phyloP scores from a whole-genome alignment of 2,113 vertebrate species.

The Hoplias malabaricus region DNA sequence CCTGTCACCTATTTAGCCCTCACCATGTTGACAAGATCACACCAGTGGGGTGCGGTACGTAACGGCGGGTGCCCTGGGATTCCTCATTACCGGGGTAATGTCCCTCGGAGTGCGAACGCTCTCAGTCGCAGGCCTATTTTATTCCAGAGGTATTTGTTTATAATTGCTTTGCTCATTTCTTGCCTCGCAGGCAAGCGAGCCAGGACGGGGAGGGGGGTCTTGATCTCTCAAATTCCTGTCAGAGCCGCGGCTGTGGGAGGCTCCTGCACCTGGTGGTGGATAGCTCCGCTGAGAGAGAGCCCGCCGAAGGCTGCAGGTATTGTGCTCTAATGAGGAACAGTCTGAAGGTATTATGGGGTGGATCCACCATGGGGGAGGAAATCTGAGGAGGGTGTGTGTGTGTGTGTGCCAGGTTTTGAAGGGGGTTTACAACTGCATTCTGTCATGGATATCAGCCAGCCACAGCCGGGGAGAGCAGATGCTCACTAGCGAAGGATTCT shows the following conservation, averaged over 20 bases:
- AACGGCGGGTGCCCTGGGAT: slow-evolving; percentile 29
- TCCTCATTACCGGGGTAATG: slow-evolving; percentile 52
- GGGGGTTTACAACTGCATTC: slow-evolving; percentile 41
- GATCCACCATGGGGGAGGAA: slow-evolving; percentile 37
- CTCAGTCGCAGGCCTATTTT: slow-evolving; percentile 30
- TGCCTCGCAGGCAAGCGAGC: slow-evolving; percentile 16
- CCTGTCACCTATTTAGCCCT: slow-evolving; percentile 50
- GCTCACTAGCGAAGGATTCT: slow-evolving; percentile 27
- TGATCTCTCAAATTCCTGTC: slow-evolving; percentile 34
- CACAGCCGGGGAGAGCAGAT: slow-evolving; percentile 40
- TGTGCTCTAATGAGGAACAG: slow-evolving; percentile 53
- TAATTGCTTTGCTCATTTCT: slow-evolving; percentile 39
- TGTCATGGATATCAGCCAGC: slow-evolving; percentile 44
- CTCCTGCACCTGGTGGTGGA: slow-evolving; percentile 43
- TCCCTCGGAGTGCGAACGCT: slow-evolving; percentile 18
- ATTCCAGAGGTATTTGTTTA: slow-evolving; percentile 43
- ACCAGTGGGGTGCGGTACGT: slow-evolving; percentile 38
- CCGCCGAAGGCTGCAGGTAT: slow-evolving; percentile 33
- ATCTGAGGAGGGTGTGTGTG: slow-evolving; percentile 27
- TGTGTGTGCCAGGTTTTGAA: slow-evolving; percentile 38
- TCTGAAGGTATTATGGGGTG: slow-evolving; percentile 46
- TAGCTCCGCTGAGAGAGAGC: slow-evolving; percentile 28
- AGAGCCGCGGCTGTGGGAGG: slow-evolving; percentile 31
- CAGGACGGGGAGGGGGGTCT: not conserved
- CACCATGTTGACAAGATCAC: slow-evolving; percentile 49